Evolutionary conservation across 2,113 vertebrate species (phyloP).

Genomic region (Corythaixoides concolor): DNA sequence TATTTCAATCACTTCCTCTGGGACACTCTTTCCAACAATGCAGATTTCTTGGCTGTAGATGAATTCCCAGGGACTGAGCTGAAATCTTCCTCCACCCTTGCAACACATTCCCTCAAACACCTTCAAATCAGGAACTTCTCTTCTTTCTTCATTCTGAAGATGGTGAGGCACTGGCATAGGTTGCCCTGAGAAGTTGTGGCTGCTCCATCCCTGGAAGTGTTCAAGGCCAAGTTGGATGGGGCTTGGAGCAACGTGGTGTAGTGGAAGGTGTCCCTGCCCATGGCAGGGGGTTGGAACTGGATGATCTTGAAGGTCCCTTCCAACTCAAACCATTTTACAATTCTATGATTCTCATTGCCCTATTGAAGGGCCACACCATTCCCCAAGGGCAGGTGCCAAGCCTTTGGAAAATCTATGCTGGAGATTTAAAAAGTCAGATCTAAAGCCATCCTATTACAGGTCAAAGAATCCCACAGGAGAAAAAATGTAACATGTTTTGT

Average conservation of each 20-base stretch:
- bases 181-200: no score
- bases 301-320: no score
- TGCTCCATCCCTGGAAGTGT: no score
- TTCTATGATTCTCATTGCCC: not conserved
- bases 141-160: not conserved
- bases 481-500: not conserved
- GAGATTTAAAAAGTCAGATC: not conserved
- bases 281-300: no score
- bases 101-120: not conserved
- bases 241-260: no score
- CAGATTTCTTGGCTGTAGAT: constrained; percentile 25
- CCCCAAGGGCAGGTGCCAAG: not conserved
- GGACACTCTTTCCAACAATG: constrained; percentile 50
- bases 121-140: not conserved
- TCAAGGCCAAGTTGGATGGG: no score
- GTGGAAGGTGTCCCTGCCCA: no score
- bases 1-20: constrained; percentile 65
- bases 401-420: not conserved
- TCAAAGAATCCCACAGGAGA: not conserved
- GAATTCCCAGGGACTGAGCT: constrained; percentile 37
- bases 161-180: no score
- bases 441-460: not conserved
- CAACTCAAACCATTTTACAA: no score
- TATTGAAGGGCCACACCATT: rapidly evolving
- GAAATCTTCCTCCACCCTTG: not conserved